phyloP scores from a whole-genome alignment of 1,140 invertebrate species.

The Hermetia illucens region DNA sequence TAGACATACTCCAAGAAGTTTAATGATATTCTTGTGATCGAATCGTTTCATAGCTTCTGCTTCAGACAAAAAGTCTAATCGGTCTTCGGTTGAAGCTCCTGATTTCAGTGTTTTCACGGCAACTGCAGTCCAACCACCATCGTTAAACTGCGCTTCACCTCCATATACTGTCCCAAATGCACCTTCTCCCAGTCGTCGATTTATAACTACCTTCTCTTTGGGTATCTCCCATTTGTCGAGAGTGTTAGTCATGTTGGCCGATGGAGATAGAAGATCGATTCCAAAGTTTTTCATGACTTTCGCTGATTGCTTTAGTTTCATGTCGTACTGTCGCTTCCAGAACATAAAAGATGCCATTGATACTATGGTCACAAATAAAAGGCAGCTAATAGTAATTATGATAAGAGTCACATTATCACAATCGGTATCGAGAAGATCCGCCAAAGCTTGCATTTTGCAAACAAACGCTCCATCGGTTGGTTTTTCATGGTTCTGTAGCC shows the following conservation, averaged over 20 bases:
- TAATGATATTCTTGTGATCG: slow-evolving; percentile 80
- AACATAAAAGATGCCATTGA: slow-evolving; percentile 55
- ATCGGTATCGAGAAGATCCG: slow-evolving; percentile 44
- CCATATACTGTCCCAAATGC: slow-evolving; percentile 81
- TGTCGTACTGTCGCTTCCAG: slow-evolving; percentile 60
- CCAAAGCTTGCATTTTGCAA: slow-evolving; percentile 50
- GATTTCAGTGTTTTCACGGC: slow-evolving; percentile 84
- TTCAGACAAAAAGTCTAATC: slow-evolving; percentile 85
- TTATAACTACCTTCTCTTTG: slow-evolving; percentile 73
- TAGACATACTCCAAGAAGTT: slow-evolving; percentile 72
- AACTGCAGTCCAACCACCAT: slow-evolving; percentile 66
- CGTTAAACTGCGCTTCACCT: slow-evolving; percentile 60
- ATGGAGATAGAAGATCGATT: slow-evolving; percentile 39
- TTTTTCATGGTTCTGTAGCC: slow-evolving; percentile 43
- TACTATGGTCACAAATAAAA: slow-evolving; percentile 40
- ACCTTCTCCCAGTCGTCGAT: slow-evolving; percentile 75
- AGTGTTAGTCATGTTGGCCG: slow-evolving; percentile 32
- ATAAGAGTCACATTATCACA: slow-evolving; percentile 47
- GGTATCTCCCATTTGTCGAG: slow-evolving; percentile 81
- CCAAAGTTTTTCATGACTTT: slow-evolving; percentile 60
- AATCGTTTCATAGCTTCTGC: slow-evolving; percentile 87
- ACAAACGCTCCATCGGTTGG: slow-evolving; percentile 56
- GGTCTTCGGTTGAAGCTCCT: slow-evolving; percentile 68
- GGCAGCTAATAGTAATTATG: slow-evolving; percentile 6
- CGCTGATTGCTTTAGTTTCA: slow-evolving; percentile 50